phyloP scores from a whole-genome alignment of 2,888 invertebrate genomes.

The Cacoxenus indagator region DNA sequence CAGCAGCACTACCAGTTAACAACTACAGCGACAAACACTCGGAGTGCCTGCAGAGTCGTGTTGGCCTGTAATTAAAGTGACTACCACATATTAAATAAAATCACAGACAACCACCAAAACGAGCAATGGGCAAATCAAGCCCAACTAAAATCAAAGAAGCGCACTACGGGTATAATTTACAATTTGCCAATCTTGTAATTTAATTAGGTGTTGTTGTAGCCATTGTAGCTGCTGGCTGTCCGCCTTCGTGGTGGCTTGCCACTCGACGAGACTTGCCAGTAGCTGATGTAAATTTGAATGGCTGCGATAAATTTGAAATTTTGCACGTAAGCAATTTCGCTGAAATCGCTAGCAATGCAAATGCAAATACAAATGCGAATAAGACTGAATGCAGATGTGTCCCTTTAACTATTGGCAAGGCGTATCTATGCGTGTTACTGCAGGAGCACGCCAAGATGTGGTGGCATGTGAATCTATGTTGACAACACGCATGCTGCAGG shows the following conservation, averaged over 20 bases:
- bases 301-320: slow-evolving; percentile 46
- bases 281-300: slow-evolving; percentile 38
- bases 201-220: slow-evolving; percentile 44
- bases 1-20: slow-evolving; percentile 5
- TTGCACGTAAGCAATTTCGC: slow-evolving; percentile 53
- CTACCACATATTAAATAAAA: background rate
- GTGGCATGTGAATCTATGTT: too few relatives aligned
- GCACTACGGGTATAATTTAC: slow-evolving; percentile 15
- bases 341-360: slow-evolving; percentile 42
- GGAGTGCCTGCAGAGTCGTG: background rate
- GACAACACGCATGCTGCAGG: slow-evolving; percentile 12
- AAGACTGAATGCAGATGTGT: background rate
- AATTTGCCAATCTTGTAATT: slow-evolving; percentile 44
- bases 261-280: background rate
- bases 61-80: slow-evolving; percentile 19
- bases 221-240: slow-evolving; percentile 15
- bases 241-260: slow-evolving; percentile 8
- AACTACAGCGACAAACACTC: background rate
- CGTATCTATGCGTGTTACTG: background rate
- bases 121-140: background rate
- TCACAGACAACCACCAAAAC: background rate
- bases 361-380: background rate
- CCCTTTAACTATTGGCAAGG: background rate
- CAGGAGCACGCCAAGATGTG: too few relatives aligned
- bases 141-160: background rate